Conservation (phyloP, 2,797 vertebrate species). For the Salarias fasciatus region DNA sequence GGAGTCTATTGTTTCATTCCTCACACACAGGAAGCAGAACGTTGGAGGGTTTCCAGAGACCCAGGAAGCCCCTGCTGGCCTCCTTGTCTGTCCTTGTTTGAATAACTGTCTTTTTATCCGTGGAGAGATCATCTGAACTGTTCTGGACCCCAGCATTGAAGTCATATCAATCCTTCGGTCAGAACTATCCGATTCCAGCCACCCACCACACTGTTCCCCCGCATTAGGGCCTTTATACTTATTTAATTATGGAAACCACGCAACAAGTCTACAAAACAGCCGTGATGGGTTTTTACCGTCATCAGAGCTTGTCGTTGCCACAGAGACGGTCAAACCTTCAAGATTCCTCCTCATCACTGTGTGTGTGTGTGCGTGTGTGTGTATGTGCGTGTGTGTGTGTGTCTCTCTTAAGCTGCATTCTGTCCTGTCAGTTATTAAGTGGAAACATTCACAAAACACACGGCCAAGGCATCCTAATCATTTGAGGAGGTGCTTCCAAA, state of each 20-base stretch:
- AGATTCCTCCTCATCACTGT: slow-evolving; percentile 5
- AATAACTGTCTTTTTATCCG: slow-evolving; percentile 19
- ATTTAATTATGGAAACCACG: slow-evolving; percentile 21
- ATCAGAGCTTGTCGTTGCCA: too few relatives aligned
- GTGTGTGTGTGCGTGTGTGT: too few relatives aligned
- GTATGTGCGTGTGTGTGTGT: neutral
- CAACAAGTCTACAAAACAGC: slow-evolving; percentile 39
- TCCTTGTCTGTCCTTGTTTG: slow-evolving; percentile 35
- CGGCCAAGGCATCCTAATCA: slow-evolving; percentile 55
- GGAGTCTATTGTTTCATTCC: slow-evolving; percentile 65
- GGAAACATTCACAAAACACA: slow-evolving; percentile 56
- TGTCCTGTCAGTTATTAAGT: slow-evolving; percentile 39
- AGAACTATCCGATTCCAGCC: neutral
- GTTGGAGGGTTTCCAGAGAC: slow-evolving; percentile 54
- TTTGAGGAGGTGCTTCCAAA: slow-evolving; percentile 55
- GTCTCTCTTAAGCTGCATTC: slow-evolving; percentile 29
- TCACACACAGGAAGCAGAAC: slow-evolving; percentile 62
- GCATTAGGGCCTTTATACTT: too few relatives aligned
- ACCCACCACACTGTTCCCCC: too few relatives aligned
- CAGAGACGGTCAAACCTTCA: slow-evolving; percentile 17
- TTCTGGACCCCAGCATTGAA: slow-evolving; percentile 30
- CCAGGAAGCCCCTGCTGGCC: slow-evolving; percentile 48
- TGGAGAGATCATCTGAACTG: neutral
- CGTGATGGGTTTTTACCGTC: too few relatives aligned
- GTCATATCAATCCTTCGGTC: slow-evolving; percentile 19